A percentile compares a stretch with the other conserved stretches of the same genome.
These are phyloP conservation scores for Corbicula japonica DNA, from an alignment of 2,888 invertebrate species.

Conservation along the genomic window DNA sequence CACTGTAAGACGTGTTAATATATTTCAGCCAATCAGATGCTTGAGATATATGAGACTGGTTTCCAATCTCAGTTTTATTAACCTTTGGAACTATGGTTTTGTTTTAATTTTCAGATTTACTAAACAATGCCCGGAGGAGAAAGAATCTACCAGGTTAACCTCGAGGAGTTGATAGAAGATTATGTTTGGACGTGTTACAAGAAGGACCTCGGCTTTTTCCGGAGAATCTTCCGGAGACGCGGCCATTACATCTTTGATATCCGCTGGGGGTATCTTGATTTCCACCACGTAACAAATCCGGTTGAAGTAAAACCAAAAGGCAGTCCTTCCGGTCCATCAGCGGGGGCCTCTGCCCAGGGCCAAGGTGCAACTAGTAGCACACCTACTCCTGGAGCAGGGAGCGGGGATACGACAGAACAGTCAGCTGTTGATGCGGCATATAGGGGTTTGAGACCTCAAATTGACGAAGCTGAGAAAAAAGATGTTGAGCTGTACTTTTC, in stretches of 20 bases:
- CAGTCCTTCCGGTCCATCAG: no score
- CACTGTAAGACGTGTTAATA: no score
- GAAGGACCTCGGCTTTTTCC: conserved; percentile 40
- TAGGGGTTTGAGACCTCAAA: conserved; percentile 7
- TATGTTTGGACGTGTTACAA: conserved; percentile 66
- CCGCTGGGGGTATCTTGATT: conserved; percentile 70
- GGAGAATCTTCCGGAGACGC: conserved; percentile 47
- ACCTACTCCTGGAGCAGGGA: not conserved
- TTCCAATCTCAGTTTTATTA: no score
- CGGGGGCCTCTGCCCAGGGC: no score
- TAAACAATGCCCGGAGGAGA: not conserved
- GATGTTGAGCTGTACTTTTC: conserved; percentile 64
- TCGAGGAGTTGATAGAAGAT: conserved; percentile 63
- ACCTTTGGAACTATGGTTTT: no score
- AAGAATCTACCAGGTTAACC: conserved; percentile 53
- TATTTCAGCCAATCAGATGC: no score
- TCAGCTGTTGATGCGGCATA: conserved; percentile 12
- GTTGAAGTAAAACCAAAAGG: conserved; percentile 1
- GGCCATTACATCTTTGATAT: conserved; percentile 66
- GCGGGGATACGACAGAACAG: not conserved
- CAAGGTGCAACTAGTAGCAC: not conserved
- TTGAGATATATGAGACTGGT: no score
- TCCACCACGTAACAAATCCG: conserved; percentile 65
- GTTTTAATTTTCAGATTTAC: no score
- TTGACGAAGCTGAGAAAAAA: conserved; percentile 29